Conservation (phyloP, 1,140 invertebrate genomes). For the Limonius californicus region DNA sequence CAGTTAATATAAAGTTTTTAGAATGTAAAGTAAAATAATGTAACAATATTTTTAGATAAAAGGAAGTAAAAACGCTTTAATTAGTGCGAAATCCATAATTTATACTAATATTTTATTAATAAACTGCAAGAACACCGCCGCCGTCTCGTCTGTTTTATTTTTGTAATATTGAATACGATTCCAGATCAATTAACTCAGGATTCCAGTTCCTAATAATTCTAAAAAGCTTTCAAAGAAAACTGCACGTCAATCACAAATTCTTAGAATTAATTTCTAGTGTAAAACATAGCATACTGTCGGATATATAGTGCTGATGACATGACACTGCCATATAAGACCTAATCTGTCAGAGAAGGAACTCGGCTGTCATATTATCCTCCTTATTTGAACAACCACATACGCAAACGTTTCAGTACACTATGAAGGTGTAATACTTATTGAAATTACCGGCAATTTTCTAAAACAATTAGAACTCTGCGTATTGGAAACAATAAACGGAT, state of each 20-base stretch:
- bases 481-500: too few species aligned
- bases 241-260: slow-evolving; percentile 35
- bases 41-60: too few species aligned
- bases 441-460: neutral
- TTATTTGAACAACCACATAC: slow-evolving; percentile 7
- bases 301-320: slow-evolving; percentile 21
- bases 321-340: slow-evolving; percentile 28
- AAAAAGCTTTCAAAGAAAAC: slow-evolving; percentile 36
- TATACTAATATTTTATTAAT: neutral
- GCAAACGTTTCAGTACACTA: neutral
- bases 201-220: slow-evolving; percentile 32
- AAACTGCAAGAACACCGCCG: neutral
- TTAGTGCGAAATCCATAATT: neutral
- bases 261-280: slow-evolving; percentile 32
- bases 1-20: too few species aligned
- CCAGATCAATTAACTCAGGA: slow-evolving; percentile 30
- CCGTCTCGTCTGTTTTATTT: slow-evolving; percentile 11
- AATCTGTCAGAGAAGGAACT: slow-evolving; percentile 18
- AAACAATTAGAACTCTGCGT: too few species aligned
- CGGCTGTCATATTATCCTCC: slow-evolving; percentile 17
- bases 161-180: slow-evolving; percentile 4
- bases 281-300: slow-evolving; percentile 27
- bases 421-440: neutral
- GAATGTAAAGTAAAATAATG: too few species aligned
- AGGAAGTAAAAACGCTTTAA: neutral